A percentile compares a stretch with the other conserved stretches of the same genome.
These are phyloP conservation scores for Mythimna ferrago DNA, from an alignment of 2,888 invertebrate genomes.

Conservation along the genomic window DNA sequence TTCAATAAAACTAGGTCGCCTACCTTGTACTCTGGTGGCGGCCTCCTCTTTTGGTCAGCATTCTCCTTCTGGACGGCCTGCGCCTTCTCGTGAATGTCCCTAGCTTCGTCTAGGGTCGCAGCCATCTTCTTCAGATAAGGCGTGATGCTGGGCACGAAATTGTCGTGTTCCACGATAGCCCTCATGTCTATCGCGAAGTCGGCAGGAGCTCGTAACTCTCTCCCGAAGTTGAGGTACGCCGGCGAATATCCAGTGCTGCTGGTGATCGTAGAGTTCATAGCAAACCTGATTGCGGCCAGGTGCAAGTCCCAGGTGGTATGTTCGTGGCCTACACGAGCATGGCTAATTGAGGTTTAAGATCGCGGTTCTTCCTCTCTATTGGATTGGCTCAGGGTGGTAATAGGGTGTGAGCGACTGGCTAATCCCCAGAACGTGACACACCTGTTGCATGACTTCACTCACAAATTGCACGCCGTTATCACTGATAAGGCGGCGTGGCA, in stretches of 20 bases:
- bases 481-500: not conserved
- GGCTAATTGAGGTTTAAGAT: not conserved
- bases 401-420: not conserved
- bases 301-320: not conserved
- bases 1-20: no score
- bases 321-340: not conserved
- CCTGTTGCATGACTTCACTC: not conserved
- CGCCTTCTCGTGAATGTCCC: not conserved
- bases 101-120: not conserved
- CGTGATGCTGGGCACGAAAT: not conserved
- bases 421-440: not conserved
- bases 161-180: not conserved
- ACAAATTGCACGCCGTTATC: not conserved
- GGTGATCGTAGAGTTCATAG: not conserved
- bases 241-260: not conserved
- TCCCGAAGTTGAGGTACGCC: not conserved
- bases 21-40: no score
- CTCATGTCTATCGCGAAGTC: not conserved
- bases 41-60: not conserved
- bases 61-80: not conserved
- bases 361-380: not conserved
- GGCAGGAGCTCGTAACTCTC: not conserved
- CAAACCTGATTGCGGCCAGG: not conserved
- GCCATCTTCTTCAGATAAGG: not conserved
- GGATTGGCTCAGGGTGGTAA: not conserved